Evolutionary conservation across 2,797 vertebrate species (phyloP).

Genomic region (Sparidentex hasta): DNA sequence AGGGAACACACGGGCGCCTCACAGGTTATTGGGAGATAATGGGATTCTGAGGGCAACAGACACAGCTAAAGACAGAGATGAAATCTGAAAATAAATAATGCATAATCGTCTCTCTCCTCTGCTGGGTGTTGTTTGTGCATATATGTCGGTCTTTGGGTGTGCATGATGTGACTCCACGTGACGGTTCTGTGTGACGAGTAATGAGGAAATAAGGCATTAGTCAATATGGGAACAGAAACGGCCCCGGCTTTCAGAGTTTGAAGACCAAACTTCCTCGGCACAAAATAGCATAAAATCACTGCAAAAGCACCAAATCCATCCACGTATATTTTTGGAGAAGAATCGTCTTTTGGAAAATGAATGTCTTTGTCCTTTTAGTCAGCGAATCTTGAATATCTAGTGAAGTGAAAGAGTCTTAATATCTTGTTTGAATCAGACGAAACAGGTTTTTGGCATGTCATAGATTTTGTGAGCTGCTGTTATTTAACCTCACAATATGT

Average conservation of each 20-base stretch:
- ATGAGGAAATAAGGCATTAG: conserved; percentile 58
- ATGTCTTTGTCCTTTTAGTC: too few species aligned
- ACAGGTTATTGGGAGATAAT: conserved; percentile 83
- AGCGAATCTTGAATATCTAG: too few species aligned
- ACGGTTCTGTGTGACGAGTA: conserved; percentile 45
- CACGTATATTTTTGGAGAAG: too few species aligned
- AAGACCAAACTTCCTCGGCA: conserved; percentile 22
- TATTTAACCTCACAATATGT: too few species aligned
- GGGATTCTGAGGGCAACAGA: conserved; percentile 75
- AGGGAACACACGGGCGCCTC: conserved; percentile 75
- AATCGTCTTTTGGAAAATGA: too few species aligned
- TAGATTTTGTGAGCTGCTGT: too few species aligned
- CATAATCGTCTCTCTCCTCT: conserved; percentile 57
- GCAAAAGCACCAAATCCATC: too few species aligned
- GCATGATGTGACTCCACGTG: conserved; percentile 28
- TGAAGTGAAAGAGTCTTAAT: too few species aligned
- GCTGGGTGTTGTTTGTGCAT: conserved; percentile 5
- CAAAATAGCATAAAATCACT: conserved; percentile 9
- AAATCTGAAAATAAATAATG: conserved; percentile 78
- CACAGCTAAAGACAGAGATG: conserved; percentile 72
- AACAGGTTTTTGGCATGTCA: too few species aligned
- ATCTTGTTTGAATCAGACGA: too few species aligned
- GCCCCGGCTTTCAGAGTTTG: conserved; percentile 31
- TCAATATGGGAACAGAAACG: conserved; percentile 31
- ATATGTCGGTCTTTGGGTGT: neutral